These are phyloP conservation scores for Stercorarius parasiticus DNA, from an alignment of 2,113 vertebrate species.

Conservation along the genomic window DNA sequence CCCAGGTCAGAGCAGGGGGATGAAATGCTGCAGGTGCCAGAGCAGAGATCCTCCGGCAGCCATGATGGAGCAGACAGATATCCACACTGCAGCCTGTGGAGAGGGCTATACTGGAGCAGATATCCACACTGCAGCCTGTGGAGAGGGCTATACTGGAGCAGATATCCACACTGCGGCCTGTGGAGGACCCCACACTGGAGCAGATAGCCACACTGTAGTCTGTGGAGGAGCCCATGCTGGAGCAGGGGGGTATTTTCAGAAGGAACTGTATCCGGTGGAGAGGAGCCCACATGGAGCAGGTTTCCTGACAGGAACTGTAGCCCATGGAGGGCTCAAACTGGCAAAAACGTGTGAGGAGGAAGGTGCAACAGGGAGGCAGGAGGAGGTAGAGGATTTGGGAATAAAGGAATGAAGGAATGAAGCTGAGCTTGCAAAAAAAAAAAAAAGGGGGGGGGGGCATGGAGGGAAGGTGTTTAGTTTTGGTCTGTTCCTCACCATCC, in stretches of 20 bases:
- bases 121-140: background rate
- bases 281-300: background rate
- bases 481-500: background rate
- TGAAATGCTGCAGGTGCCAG: background rate
- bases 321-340: too few species aligned
- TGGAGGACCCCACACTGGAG: background rate
- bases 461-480: background rate
- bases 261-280: rapidly evolving
- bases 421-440: background rate
- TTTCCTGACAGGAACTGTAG: too few species aligned
- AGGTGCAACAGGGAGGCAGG: background rate
- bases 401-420: background rate
- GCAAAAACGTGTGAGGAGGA: too few species aligned
- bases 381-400: background rate
- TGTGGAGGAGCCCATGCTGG: background rate
- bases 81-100: background rate
- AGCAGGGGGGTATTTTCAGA: background rate
- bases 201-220: background rate
- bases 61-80: background rate
- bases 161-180: background rate
- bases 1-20: background rate
- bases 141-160: background rate
- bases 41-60: background rate
- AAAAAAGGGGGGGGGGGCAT: rapidly evolving
- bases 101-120: background rate